A percentile compares a stretch with the other conserved stretches of the same genome.
phyloP scores from a whole-genome alignment of 2,888 invertebrate species.

The Torymus auratus region DNA sequence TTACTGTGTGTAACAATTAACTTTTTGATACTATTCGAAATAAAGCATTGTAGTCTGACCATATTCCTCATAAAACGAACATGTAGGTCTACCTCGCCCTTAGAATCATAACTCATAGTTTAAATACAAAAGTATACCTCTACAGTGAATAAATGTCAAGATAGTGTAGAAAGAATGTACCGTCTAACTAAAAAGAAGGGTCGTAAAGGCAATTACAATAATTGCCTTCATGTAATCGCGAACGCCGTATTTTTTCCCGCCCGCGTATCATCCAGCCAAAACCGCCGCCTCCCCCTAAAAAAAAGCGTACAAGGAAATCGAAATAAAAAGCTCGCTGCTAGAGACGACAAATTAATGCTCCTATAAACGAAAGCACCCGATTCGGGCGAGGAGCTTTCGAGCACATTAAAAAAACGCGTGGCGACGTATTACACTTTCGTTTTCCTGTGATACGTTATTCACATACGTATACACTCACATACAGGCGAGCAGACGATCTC shows the following conservation, averaged over 20 bases:
- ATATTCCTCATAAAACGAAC: no score
- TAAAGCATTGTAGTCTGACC: no score
- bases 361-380: not conserved
- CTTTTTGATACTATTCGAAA: no score
- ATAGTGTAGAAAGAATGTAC: not conserved
- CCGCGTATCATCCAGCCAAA: not conserved
- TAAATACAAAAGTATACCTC: not conserved
- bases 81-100: no score
- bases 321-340: no score
- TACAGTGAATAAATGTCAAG: constrained; percentile 34
- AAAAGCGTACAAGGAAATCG: no score
- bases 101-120: not conserved
- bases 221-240: constrained; percentile 27
- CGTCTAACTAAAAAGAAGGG: not conserved
- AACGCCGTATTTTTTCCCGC: not conserved
- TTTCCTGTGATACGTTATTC: not conserved
- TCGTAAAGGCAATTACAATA: constrained; percentile 43
- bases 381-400: no score
- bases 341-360: no score
- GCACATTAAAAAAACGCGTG: no score
- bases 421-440: constrained; percentile 4
- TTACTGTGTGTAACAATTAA: no score
- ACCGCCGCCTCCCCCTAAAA: not conserved
- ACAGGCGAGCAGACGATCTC: no score
- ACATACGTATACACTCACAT: no score